phyloP scores from a whole-genome alignment of 2,797 vertebrate species.

The Buceros bicornis region DNA sequence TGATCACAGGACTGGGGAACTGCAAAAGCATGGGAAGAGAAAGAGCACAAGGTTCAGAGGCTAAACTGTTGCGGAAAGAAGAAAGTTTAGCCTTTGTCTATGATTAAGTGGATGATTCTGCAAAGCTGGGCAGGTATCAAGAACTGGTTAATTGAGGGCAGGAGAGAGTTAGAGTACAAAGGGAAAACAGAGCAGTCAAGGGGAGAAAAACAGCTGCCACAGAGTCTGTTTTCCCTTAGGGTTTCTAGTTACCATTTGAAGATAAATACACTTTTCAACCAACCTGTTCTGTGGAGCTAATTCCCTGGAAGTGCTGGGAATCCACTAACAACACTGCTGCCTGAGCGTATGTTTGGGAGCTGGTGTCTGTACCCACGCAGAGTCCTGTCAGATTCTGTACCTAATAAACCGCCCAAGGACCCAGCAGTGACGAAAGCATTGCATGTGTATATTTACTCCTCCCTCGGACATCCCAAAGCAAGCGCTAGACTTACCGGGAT shows the following conservation, averaged over 20 bases:
- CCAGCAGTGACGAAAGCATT: neutral
- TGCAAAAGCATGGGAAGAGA: neutral
- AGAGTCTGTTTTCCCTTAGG: conserved; percentile 33
- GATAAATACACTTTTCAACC: conserved; percentile 42
- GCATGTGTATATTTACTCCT: neutral
- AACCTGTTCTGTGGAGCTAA: neutral
- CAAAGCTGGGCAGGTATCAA: conserved; percentile 25
- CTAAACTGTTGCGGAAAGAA: conserved; percentile 17
- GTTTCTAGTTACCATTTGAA: conserved; percentile 24
- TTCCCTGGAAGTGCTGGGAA: neutral
- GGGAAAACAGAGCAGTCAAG: conserved; percentile 25
- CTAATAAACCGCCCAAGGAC: neutral
- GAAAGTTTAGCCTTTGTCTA: conserved; percentile 23
- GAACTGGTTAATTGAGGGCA: conserved; percentile 60
- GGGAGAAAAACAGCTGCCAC: conserved; percentile 45
- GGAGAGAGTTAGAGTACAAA: conserved; percentile 31
- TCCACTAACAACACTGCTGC: neutral
- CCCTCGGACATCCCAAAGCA: neutral
- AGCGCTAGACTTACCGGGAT: neutral
- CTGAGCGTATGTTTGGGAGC: neutral
- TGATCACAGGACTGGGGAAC: neutral
- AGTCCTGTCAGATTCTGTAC: neutral
- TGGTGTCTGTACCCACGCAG: neutral
- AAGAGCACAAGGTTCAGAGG: neutral
- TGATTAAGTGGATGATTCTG: conserved; percentile 38